A percentile compares a stretch with the other conserved stretches of the same genome.
These are phyloP conservation scores for Hoplostethus atlanticus DNA, from an alignment of 2,797 vertebrate species.

Conservation along the genomic window DNA sequence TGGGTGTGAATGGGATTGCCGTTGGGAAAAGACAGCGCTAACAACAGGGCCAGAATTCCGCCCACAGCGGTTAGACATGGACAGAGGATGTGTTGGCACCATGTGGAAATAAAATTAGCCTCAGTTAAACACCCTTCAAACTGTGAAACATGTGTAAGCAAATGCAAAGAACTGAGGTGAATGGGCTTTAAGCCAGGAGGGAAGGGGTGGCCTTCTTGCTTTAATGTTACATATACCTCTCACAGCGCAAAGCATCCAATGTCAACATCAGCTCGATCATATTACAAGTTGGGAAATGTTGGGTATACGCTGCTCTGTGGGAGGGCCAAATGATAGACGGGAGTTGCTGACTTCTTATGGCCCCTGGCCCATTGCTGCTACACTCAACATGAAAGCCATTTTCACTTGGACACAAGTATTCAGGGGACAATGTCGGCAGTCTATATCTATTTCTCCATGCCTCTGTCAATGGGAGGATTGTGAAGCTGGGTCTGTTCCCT, in stretches of 20 bases:
- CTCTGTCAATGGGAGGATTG: constrained; percentile 57
- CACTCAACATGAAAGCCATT: constrained; percentile 51
- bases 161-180: neutral
- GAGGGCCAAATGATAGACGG: constrained; percentile 16
- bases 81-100: neutral
- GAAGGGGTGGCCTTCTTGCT: neutral
- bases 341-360: constrained; percentile 10
- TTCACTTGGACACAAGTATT: constrained; percentile 54
- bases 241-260: too few relatives aligned
- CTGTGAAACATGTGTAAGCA: neutral
- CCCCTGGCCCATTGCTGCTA: constrained; percentile 10
- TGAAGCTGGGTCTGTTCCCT: constrained; percentile 54
- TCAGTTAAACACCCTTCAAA: neutral
- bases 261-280: neutral
- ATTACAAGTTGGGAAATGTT: neutral
- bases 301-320: neutral
- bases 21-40: neutral
- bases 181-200: neutral
- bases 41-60: neutral
- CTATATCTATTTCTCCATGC: constrained; percentile 54
- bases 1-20: neutral
- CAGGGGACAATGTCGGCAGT: constrained; percentile 41
- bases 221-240: neutral
- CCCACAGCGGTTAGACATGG: neutral
- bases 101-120: neutral